phyloP scores from a whole-genome alignment of 2,113 vertebrate species.

The Chionomys nivalis region DNA sequence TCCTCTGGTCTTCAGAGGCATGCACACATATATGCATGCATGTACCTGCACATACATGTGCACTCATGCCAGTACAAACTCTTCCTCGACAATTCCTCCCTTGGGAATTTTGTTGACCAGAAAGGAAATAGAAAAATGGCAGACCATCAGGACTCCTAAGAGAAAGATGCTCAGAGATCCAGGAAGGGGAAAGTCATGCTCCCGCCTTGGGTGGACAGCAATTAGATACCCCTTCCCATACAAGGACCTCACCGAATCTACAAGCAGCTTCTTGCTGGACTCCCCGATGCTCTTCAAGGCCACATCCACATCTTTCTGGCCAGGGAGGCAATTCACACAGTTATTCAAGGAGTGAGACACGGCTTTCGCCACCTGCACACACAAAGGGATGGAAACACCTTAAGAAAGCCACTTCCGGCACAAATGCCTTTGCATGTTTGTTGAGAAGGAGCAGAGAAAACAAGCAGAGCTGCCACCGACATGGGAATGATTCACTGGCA shows the following conservation, averaged over 20 bases:
- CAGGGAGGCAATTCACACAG: conserved; percentile 98
- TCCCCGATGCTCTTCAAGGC: conserved; percentile 98
- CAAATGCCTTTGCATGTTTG: background rate
- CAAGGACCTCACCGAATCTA: conserved; percentile 91
- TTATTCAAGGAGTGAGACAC: conserved; percentile 99
- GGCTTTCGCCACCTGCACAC: conserved; percentile 95
- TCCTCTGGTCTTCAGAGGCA: background rate
- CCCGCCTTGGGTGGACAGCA: no score
- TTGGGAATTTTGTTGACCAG: background rate
- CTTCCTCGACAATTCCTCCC: no score
- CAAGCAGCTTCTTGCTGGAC: conserved; percentile 98
- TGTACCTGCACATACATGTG: background rate
- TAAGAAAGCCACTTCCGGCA: background rate
- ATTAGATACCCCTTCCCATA: background rate
- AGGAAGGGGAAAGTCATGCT: background rate
- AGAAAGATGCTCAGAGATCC: background rate
- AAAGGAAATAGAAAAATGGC: background rate
- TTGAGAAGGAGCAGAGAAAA: background rate
- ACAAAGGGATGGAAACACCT: background rate
- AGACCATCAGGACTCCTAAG: background rate
- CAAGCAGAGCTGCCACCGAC: background rate
- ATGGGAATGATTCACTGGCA: background rate
- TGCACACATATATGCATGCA: background rate
- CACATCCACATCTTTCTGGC: conserved; percentile 99
- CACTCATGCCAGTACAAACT: background rate